A percentile compares a stretch with the other conserved stretches of the same genome.
Conservation (phyloP, 1,140 invertebrate species). For the Rhyacophila brunnea region DNA sequence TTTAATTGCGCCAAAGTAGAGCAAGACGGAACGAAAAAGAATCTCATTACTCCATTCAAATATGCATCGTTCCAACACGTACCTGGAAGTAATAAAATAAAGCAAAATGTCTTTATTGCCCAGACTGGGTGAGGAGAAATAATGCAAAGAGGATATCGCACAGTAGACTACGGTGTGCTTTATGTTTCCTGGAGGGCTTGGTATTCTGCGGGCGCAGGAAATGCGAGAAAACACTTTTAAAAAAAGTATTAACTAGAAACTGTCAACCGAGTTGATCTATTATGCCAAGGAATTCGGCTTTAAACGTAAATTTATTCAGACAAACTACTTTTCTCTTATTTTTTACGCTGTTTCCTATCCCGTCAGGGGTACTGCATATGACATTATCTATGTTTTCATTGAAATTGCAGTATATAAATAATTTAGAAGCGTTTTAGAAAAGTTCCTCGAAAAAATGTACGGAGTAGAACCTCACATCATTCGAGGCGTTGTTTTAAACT, state of each 20-base stretch:
- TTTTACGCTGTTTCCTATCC: constrained; percentile 1
- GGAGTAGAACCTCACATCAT: no score
- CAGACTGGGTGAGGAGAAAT: constrained; percentile 11
- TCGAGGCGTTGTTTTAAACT: no score
- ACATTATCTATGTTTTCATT: no score
- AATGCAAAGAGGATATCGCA: constrained; percentile 22
- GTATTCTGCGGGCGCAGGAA: constrained; percentile 10
- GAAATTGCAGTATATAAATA: no score
- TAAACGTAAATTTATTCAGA: constrained; percentile 32
- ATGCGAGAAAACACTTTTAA: constrained; percentile 11
- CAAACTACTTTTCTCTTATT: constrained; percentile 27
- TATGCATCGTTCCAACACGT: constrained; percentile 17
- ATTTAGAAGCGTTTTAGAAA: no score
- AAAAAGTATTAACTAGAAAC: constrained; percentile 36
- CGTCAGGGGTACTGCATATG: no score
- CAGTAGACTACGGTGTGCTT: neutral
- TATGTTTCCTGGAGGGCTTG: constrained; percentile 15
- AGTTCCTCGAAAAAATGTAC: no score
- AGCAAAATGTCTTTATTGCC: constrained; percentile 33
- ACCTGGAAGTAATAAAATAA: constrained; percentile 33
- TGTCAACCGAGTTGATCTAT: constrained; percentile 30
- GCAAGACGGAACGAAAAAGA: neutral
- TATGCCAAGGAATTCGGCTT: constrained; percentile 22
- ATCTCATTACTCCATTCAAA: constrained; percentile 14
- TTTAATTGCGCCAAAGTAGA: no score